Evolutionary conservation across 2,113 vertebrate species (phyloP), one percentile per base, ranked within the genome.

Genomic region (Oxyura jamaicensis): DNA sequence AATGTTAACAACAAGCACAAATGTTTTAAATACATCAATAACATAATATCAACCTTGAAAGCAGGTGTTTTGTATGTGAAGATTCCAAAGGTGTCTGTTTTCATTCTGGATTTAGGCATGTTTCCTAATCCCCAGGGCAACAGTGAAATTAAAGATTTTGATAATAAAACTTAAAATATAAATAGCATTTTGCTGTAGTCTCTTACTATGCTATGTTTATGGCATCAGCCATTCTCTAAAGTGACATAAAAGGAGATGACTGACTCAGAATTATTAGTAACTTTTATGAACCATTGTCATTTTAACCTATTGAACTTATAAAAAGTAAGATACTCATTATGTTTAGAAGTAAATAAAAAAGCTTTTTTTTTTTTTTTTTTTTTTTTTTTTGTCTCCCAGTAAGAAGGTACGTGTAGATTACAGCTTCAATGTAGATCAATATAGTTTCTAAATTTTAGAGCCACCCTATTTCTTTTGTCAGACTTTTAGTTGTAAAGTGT

Each of bases 201-300:
- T 83, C 20, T 35, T 56, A n/a, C 3, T 42, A 69, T n/a, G 10
- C 4, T 76, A 31, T 11, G 46, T 48, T 48, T 48, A 48, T 48
- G 22, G 20, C 46, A 48, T 9, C 41, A 66, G 4, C 2, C 69
- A 74, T 6, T 5, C 33, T 35, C 7, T 53, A 58, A 58, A 81
- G 22, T 35, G 80, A 68, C 35, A 36, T 53, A 48, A 58, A 91
- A 65, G 5, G 48, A 90, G 59, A 65, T 41, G 44, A 39, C 33
- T 9, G 4, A 5, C 6, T 28, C 8, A 20, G 4, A 10, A 29
- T 60, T 83, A 92, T 91, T 20, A 53, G 23, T 26, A 77, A 83
- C 7, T 2, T 1, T 1, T 62, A 31, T 74, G 31, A 78, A 21
- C 0, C 4, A 6, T 73, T 81, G 76, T 26, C 0, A 19, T 42